Evolutionary conservation across 1,140 invertebrate genomes (phyloP).

Genomic region (Medauroidea extradentata): DNA sequence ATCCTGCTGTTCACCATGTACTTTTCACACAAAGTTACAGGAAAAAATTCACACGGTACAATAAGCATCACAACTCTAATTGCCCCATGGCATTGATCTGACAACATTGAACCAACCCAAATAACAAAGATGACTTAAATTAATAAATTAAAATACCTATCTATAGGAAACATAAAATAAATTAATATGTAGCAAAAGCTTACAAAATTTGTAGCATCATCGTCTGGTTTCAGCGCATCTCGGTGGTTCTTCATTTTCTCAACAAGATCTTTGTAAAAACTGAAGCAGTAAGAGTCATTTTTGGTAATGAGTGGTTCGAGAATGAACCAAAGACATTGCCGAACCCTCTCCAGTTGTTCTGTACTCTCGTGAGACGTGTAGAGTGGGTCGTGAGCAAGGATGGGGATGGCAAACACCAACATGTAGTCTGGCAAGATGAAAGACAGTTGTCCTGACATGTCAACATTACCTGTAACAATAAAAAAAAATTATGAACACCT

Average conservation of each 20-base stretch:
- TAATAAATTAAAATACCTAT: too few species aligned
- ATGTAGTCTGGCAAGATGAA: constrained; percentile 94
- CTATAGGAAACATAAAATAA: neutral
- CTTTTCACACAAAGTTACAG: too few species aligned
- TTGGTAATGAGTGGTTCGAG: constrained; percentile 89
- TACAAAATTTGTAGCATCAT: constrained; percentile 76
- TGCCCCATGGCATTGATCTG: too few species aligned
- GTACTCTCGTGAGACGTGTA: constrained; percentile 72
- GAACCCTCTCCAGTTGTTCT: constrained; percentile 67
- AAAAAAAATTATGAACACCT: constrained; percentile 17
- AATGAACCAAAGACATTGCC: constrained; percentile 88
- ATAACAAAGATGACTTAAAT: too few species aligned
- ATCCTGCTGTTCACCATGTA: too few species aligned
- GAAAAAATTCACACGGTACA: too few species aligned
- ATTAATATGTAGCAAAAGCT: constrained; percentile 28
- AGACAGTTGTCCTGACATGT: constrained; percentile 68
- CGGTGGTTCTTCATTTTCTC: constrained; percentile 91
- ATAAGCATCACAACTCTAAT: too few species aligned
- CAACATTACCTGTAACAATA: constrained; percentile 22
- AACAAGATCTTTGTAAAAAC: constrained; percentile 92
- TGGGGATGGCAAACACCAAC: constrained; percentile 89
- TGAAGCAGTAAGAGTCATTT: constrained; percentile 90
- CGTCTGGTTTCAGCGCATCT: constrained; percentile 76
- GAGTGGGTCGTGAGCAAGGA: constrained; percentile 85
- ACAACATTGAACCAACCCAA: too few species aligned